These are phyloP conservation scores for Alca torda DNA, from an alignment of 2,797 vertebrate species.

Conservation along the genomic window DNA sequence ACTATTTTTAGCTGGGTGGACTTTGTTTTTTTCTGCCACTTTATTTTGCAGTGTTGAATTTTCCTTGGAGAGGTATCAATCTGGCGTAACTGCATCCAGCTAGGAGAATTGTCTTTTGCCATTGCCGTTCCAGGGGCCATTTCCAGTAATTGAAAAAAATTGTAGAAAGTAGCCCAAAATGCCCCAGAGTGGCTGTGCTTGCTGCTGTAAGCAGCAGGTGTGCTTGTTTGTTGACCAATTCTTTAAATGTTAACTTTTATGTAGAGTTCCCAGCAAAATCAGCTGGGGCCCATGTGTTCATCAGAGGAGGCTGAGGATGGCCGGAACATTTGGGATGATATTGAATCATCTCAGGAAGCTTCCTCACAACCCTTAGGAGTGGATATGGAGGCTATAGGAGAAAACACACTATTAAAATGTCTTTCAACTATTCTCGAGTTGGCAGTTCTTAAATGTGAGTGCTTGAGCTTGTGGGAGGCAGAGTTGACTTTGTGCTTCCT, in stretches of 20 bases:
- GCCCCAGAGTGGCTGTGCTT: background rate
- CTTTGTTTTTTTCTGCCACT: background rate
- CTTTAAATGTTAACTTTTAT: background rate
- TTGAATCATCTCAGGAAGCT: background rate
- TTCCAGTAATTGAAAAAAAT: background rate
- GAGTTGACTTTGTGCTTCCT: background rate
- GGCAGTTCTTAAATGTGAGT: background rate
- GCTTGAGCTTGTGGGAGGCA: background rate
- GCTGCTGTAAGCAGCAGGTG: conserved; percentile 26
- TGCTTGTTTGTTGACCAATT: background rate
- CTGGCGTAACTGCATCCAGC: background rate
- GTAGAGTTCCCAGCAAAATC: background rate
- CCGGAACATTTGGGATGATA: background rate
- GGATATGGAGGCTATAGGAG: background rate
- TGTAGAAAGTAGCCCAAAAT: background rate
- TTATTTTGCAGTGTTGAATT: background rate
- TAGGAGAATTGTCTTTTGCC: background rate
- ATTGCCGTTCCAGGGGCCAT: background rate
- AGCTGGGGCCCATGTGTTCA: background rate
- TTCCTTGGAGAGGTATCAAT: background rate
- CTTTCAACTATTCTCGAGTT: background rate
- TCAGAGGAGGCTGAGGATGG: background rate
- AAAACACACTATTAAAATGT: background rate
- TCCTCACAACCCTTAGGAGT: background rate
- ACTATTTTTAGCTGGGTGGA: background rate